phyloP scores from a whole-genome alignment of 1,140 invertebrate genomes.

The Drosophila cardini region DNA sequence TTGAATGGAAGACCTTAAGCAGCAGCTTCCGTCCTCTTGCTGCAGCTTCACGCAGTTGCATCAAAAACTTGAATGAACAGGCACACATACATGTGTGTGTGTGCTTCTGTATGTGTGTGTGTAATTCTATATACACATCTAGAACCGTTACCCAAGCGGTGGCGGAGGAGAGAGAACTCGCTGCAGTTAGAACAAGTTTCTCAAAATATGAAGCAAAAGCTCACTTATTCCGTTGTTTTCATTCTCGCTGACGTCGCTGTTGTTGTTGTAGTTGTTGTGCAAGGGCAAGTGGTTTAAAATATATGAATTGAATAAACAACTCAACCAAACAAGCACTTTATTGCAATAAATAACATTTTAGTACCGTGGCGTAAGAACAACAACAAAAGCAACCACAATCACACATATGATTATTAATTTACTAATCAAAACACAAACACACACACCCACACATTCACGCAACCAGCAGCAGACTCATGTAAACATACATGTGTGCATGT shows the following conservation, averaged over 20 bases:
- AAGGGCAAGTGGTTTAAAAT: constrained; percentile 68
- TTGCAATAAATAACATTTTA: constrained; percentile 56
- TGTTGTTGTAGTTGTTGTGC: constrained; percentile 58
- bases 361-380: constrained; percentile 56
- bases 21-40: constrained; percentile 33
- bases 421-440: constrained; percentile 76
- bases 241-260: not conserved
- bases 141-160: constrained; percentile 30
- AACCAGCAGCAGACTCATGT: constrained; percentile 7
- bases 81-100: constrained; percentile 4
- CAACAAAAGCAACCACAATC: constrained; percentile 7
- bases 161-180: not conserved
- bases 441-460: constrained; percentile 26
- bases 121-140: constrained; percentile 2
- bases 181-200: constrained; percentile 6
- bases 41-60: constrained; percentile 31
- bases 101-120: constrained; percentile 3
- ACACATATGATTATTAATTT: constrained; percentile 64
- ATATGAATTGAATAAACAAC: constrained; percentile 72
- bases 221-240: constrained; percentile 2
- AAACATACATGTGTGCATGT: constrained; percentile 8
- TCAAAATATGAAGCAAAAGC: not conserved
- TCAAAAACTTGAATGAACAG: constrained; percentile 60
- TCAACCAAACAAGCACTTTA: constrained; percentile 28
- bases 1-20: constrained; percentile 57